Evolutionary conservation across 2,113 vertebrate genomes (phyloP).

Genomic region (Miniopterus natalensis): DNA sequence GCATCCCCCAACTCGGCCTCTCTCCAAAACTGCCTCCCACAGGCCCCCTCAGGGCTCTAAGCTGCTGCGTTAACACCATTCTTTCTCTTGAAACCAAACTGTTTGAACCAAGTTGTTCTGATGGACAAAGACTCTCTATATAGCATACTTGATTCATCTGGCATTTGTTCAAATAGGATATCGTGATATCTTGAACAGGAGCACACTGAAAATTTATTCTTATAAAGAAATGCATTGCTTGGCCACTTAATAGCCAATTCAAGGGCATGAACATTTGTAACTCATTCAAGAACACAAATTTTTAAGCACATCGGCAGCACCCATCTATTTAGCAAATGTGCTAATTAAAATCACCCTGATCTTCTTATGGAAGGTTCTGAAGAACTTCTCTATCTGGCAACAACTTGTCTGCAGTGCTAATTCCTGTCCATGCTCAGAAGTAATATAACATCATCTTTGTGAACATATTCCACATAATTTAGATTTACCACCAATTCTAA

Average conservation of each 20-base stretch:
- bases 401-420: not conserved
- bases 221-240: conserved; percentile 37
- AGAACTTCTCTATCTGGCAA: not conserved
- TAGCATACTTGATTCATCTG: not conserved
- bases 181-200: not conserved
- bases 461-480: not conserved
- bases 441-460: not conserved
- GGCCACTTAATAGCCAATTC: not conserved
- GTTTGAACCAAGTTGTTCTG: not conserved
- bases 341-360: conserved; percentile 19
- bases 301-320: not conserved
- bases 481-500: not conserved
- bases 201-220: not conserved
- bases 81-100: not conserved
- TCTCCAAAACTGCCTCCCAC: not conserved
- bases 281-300: conserved; percentile 35
- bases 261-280: not conserved
- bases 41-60: not conserved
- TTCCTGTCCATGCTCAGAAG: not conserved
- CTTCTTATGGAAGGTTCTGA: not conserved
- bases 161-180: not conserved
- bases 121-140: not conserved
- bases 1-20: not conserved
- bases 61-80: not conserved
- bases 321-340: not conserved